A percentile compares a stretch with the other conserved stretches of the same genome.
These are phyloP conservation scores for Petrolisthes manimaculis DNA, from an alignment of 2,888 invertebrate species.

Conservation along the genomic window DNA sequence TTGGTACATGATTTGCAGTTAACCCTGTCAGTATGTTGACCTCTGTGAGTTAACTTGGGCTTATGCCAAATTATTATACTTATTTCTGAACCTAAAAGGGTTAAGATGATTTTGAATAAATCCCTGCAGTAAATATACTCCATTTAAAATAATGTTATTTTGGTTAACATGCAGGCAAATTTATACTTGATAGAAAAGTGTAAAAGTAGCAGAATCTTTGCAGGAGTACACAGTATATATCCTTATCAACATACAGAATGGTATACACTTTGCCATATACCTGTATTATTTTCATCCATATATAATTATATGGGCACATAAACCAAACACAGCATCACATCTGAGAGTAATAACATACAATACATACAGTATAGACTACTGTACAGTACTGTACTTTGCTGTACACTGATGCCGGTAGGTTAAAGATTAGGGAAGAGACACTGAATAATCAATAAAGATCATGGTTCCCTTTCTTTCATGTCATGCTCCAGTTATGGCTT, in stretches of 20 bases:
- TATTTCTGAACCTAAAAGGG: too few relatives aligned
- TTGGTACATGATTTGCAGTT: too few relatives aligned
- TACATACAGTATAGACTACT: not conserved
- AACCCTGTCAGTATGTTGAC: too few relatives aligned
- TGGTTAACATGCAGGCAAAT: too few relatives aligned
- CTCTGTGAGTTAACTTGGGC: too few relatives aligned
- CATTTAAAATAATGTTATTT: too few relatives aligned
- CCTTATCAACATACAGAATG: too few relatives aligned
- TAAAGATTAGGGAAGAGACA: not conserved
- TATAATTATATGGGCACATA: not conserved
- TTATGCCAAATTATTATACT: too few relatives aligned
- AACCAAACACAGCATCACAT: not conserved
- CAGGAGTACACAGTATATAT: not conserved
- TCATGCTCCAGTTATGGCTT: not conserved
- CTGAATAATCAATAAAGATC: constrained; percentile 1
- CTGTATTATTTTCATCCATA: not conserved
- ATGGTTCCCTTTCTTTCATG: not conserved
- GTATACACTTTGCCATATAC: too few relatives aligned
- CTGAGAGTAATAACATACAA: not conserved
- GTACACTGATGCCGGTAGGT: not conserved
- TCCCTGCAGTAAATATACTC: too few relatives aligned
- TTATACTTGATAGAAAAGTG: not conserved
- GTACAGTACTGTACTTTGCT: not conserved
- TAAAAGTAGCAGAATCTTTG: not conserved
- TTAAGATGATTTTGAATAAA: too few relatives aligned